Base-by-base conservation (phyloP, 2,888 invertebrate species). In the Lasioglossum morio region DNA sequence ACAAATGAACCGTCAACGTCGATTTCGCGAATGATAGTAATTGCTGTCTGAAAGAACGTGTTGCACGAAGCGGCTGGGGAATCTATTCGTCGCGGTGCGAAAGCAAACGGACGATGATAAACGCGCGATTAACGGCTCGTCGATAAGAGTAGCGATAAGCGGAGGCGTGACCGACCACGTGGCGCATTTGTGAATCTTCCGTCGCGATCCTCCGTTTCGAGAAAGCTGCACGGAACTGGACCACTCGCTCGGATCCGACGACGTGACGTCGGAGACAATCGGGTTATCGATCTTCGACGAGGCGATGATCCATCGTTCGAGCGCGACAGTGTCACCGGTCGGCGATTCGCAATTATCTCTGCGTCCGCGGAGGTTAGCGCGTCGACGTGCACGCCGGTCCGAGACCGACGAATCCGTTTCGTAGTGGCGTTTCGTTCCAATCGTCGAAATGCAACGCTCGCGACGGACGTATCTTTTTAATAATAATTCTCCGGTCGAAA, bases 131-230 rank as follows among this genome's bases (percentile, higher is more conserved):
- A 63, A 19, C 30, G 63, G 16, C 34, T 16, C 5, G 37, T 34
- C 60, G 85, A 85, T 85, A 85, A 85, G 72, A 4, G 34, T 7
- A 10, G 8, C 12, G 85, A 85, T 85, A 85, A 85, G 27, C 2
- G 53, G 77, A 79, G 70, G 77, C 86, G 79, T 86, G 37, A 82
- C 73, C 72, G 46, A 72, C 70, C 84, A 75, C 72, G 79, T 72
- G 70, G 79, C 72, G 27, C 57, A 30, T 34, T 79, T 37, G 57
- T 72, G 76, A 14, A n/a, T 75, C 66, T n/a, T 75, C 7, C 66
- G 72, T 34, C 72, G 30, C 46, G 40, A 63, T 66, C 27, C 63
- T 27, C 7, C 30, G 57, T 14, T 63, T 19, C 30, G 63, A 30
- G 63, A 63, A n/a, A 30, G 63, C 63, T 63, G 60, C 60, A 63